Base-by-base conservation (phyloP, 2,888 invertebrate genomes). In the Tineola bisselliella region DNA sequence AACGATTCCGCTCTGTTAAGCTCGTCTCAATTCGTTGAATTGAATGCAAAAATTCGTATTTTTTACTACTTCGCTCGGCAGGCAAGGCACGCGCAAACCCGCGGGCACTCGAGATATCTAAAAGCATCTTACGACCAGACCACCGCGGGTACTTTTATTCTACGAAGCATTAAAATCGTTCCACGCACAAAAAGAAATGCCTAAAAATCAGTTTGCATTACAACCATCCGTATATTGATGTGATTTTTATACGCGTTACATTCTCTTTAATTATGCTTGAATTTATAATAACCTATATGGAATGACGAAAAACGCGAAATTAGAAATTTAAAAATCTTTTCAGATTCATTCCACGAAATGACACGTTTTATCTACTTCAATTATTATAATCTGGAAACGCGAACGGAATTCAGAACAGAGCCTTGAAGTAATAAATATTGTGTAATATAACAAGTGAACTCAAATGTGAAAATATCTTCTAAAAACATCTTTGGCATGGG, bases 341-440 rank as follows among this genome's bases (percentile, higher is more conserved):
- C 48, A 48, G 15, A 48, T 15, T 15, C 17, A 48, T 48, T 48
- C 15, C 48, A 15, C 48, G 48, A 48, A 48, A 17, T 15, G 15
- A 48, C 48, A 48, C 48, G 48, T 48, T 48, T 48, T 48, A 48
- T 48, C 48, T 48, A 48, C 48, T 15, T 15, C 48, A 48, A 48
- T 48, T 48, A 15, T 48, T 17, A 48, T 48, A 48, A 44, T 44
- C 44, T 44, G 44, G 5, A 11, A 44, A 17, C 48, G 48, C 48
- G 13, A 2, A 17, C 48, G 15, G 48, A 48, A 48, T 48, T 17
- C 15, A n/a, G 17, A 48, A 48, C 48, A 48, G n/a, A 13, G 15
- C 15, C 44, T 6, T 38, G 38, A 38, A 38, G 38, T 38, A 31
- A n/a, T 31, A 38, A 3, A 38, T 38, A 38, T 38, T 38, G 10